Conservation (phyloP, 2,797 vertebrate species). For the Xenops minutus region DNA sequence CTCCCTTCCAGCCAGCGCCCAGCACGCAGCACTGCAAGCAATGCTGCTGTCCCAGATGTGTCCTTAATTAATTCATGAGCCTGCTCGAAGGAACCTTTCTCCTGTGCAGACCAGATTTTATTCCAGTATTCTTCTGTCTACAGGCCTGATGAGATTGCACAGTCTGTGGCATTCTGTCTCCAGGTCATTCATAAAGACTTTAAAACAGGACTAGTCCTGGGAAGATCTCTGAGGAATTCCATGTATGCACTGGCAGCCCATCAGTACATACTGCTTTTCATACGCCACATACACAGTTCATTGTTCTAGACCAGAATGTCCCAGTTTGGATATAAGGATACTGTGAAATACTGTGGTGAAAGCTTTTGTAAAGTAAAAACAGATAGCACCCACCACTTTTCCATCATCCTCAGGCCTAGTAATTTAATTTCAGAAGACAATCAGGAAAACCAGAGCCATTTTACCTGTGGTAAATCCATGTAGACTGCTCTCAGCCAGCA, state of each 20-base stretch:
- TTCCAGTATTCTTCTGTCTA: not conserved
- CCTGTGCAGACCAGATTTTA: not conserved
- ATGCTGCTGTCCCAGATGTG: not conserved
- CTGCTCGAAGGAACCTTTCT: not conserved
- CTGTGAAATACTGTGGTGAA: not conserved
- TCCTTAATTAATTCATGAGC: not conserved
- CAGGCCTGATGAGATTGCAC: not conserved
- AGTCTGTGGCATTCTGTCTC: not conserved
- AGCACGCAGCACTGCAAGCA: accelerated
- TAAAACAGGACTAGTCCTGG: not conserved
- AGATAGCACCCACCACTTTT: not conserved
- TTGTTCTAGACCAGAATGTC: not conserved
- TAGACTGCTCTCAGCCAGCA: not conserved
- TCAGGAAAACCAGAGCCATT: not conserved
- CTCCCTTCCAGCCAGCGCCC: not conserved
- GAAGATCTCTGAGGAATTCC: not conserved
- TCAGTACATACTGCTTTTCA: not conserved
- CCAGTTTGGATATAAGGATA: not conserved
- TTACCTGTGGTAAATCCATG: not conserved
- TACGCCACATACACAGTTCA: not conserved
- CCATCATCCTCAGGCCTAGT: not conserved
- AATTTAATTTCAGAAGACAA: not conserved
- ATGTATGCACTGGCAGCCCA: not conserved
- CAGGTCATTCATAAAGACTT: not conserved
- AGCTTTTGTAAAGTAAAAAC: not conserved